Evolutionary conservation across 2,888 invertebrate species (phyloP).

Genomic region (Crioceris asparagi): DNA sequence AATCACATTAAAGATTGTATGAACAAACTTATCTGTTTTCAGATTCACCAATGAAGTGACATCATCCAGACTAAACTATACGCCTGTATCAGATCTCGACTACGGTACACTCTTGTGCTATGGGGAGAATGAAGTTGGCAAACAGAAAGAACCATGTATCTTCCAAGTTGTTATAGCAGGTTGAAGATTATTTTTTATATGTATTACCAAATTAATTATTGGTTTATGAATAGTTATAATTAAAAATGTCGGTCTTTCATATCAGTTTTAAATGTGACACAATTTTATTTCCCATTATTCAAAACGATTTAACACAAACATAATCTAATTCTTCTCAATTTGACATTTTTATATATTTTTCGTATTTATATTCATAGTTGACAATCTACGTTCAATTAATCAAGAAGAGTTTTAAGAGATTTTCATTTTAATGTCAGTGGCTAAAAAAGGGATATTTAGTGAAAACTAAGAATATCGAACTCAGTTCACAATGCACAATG

Average conservation of each 20-base stretch:
- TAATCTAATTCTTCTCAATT: no score
- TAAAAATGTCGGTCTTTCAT: no score
- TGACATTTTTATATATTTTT: no score
- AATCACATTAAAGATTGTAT: neutral
- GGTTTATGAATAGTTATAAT: no score
- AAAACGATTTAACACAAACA: no score
- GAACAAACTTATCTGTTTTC: neutral
- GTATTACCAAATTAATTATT: neutral
- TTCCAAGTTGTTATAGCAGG: conserved; percentile 81
- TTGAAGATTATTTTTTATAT: conserved; percentile 33
- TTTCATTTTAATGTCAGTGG: neutral
- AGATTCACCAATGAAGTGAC: conserved; percentile 53
- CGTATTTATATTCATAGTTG: no score
- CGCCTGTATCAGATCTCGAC: conserved; percentile 77
- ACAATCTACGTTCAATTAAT: no score
- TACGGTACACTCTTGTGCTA: conserved; percentile 83
- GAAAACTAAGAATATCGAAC: no score
- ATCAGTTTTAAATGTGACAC: no score
- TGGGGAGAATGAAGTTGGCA: conserved; percentile 74
- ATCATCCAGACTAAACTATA: conserved; percentile 68
- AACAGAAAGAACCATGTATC: conserved; percentile 73
- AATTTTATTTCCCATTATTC: no score
- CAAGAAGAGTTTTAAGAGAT: no score
- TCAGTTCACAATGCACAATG: no score
- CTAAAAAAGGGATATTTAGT: neutral